Percentiles rank a stretch among this genome's conserved stretches.
Evolutionary conservation across 2,113 vertebrate species (phyloP).

Genomic region (Poeciliopsis retropinna): DNA sequence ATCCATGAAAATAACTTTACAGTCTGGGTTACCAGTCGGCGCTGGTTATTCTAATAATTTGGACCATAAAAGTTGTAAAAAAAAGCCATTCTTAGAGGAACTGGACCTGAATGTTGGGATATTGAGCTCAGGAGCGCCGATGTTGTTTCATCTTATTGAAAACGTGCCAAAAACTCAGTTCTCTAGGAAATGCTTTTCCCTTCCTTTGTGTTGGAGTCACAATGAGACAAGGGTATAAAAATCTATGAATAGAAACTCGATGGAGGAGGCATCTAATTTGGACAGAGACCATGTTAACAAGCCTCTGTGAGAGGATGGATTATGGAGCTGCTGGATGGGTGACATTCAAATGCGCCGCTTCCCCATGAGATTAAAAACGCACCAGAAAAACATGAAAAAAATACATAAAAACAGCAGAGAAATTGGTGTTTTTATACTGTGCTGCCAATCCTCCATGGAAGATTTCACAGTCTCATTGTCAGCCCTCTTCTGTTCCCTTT

Average conservation of each 20-base stretch:
- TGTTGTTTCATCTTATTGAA: conserved; percentile 18
- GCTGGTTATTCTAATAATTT: conserved; percentile 9
- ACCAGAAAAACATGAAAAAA: neutral
- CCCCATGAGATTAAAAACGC: conserved; percentile 7
- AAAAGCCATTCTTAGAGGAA: conserved; percentile 18
- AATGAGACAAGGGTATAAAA: conserved; percentile 57
- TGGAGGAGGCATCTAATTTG: conserved; percentile 43
- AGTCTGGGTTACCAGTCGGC: neutral
- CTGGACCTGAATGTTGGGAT: conserved; percentile 32
- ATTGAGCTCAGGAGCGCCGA: conserved; percentile 18
- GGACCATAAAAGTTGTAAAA: conserved; percentile 23
- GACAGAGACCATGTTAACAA: conserved; percentile 51
- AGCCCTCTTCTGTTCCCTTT: conserved; percentile 5
- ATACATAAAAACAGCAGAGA: neutral
- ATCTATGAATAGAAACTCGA: conserved; percentile 58
- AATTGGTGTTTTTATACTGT: neutral
- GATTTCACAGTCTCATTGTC: conserved; percentile 8
- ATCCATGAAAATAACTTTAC: neutral
- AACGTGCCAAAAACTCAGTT: conserved; percentile 41
- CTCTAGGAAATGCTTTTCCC: conserved; percentile 50
- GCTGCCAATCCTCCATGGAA: neutral
- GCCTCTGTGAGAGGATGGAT: conserved; percentile 44
- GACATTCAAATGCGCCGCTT: conserved; percentile 16
- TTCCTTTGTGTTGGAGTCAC: conserved; percentile 43
- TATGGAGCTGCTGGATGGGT: conserved; percentile 35